phyloP scores from a whole-genome alignment of 2,113 vertebrate genomes.

The Egretta garzetta region DNA sequence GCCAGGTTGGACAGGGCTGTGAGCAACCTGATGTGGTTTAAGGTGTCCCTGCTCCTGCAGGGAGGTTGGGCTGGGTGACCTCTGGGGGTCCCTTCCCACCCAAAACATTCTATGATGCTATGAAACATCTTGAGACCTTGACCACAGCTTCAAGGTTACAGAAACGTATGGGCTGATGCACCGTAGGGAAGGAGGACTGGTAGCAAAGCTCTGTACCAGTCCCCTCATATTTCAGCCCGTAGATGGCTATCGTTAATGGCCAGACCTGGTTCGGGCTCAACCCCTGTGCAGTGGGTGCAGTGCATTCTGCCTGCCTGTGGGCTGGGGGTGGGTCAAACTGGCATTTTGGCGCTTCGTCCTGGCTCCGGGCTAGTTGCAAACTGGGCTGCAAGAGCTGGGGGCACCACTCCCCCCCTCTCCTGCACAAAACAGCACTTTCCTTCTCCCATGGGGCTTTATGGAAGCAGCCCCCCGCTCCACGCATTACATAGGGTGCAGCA shows the following conservation, averaged over 20 bases:
- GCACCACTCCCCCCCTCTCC: not conserved
- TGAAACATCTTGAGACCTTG: not conserved
- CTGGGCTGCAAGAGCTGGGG: not conserved
- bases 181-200: not conserved
- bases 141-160: not conserved
- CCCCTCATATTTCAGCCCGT: not conserved
- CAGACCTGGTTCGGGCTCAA: not conserved
- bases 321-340: not conserved
- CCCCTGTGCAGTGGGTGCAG: not conserved
- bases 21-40: too few relatives aligned
- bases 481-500: not conserved
- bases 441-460: accelerated
- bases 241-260: not conserved
- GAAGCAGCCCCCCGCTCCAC: accelerated
- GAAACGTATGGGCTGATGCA: accelerated
- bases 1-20: too few relatives aligned
- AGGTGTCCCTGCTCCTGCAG: too few relatives aligned
- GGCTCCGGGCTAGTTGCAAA: not conserved
- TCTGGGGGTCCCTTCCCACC: too few relatives aligned
- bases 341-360: not conserved
- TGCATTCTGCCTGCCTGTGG: not conserved
- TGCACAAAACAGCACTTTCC: not conserved
- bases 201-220: not conserved
- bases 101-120: too few relatives aligned
- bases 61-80: too few relatives aligned